phyloP scores from a whole-genome alignment of 2,113 vertebrate species.

The Chloropsis hardwickii region DNA sequence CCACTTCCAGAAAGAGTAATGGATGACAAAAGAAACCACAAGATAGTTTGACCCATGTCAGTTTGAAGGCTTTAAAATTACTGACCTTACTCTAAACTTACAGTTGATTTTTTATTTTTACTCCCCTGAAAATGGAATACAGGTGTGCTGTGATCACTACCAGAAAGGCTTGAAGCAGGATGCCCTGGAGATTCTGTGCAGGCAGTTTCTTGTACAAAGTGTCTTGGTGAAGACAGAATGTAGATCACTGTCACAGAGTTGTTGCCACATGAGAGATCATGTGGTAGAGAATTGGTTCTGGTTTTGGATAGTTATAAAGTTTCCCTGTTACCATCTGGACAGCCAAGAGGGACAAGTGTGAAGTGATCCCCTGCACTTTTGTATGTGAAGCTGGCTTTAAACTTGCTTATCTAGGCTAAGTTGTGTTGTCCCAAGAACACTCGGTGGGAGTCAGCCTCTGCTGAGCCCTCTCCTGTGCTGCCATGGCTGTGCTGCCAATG shows the following conservation, averaged over 20 bases:
- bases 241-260: neutral
- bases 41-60: conserved; percentile 14
- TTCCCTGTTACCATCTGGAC: neutral
- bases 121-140: neutral
- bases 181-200: neutral
- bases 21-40: neutral
- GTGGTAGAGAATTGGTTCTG: neutral
- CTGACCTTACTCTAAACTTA: conserved; percentile 16
- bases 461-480: neutral
- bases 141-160: neutral
- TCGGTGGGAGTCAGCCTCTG: neutral
- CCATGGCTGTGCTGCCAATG: fast-evolving
- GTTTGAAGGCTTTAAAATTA: conserved; percentile 35
- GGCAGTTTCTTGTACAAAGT: neutral
- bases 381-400: neutral
- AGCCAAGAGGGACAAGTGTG: neutral
- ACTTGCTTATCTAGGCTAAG: neutral
- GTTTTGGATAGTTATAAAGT: neutral
- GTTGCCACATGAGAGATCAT: fast-evolving
- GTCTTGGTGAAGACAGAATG: neutral
- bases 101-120: neutral
- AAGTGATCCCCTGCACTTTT: neutral
- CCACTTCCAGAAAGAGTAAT: conserved; percentile 3
- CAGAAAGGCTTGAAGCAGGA: neutral
- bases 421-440: neutral